Conservation (phyloP, 2,888 invertebrate genomes). For the Odontocolon sp. region DNA sequence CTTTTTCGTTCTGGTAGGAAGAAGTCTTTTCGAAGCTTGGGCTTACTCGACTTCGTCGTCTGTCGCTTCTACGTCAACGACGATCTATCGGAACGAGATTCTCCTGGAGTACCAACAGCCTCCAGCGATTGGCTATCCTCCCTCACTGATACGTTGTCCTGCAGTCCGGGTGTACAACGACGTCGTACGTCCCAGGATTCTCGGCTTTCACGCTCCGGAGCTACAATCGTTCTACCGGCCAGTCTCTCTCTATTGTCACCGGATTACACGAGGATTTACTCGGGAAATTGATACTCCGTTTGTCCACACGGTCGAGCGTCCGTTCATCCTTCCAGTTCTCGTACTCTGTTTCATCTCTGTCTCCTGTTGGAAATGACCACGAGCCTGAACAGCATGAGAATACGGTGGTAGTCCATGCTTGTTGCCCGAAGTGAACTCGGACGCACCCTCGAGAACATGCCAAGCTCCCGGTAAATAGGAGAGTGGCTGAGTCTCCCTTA, state of each 20-base stretch:
- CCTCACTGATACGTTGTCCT: slow-evolving; percentile 12
- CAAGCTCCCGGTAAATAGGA: slow-evolving; percentile 53
- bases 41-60: neutral
- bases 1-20: neutral
- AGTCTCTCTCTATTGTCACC: slow-evolving; percentile 68
- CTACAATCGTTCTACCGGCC: slow-evolving; percentile 49
- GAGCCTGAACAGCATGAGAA: slow-evolving; percentile 14
- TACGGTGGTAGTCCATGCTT: slow-evolving; percentile 22
- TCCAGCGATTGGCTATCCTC: slow-evolving; percentile 15
- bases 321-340: slow-evolving; percentile 46
- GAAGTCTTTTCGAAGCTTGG: neutral
- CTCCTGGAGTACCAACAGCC: slow-evolving; percentile 10
- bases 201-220: slow-evolving; percentile 49
- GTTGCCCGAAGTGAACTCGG: slow-evolving; percentile 52
- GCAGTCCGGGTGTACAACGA: slow-evolving; percentile 11
- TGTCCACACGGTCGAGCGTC: slow-evolving; percentile 65
- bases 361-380: slow-evolving; percentile 48
- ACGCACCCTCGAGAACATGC: slow-evolving; percentile 42
- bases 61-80: neutral
- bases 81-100: slow-evolving; percentile 7
- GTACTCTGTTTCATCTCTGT: slow-evolving; percentile 30
- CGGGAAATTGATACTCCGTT: slow-evolving; percentile 74
- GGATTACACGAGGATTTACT: slow-evolving; percentile 75
- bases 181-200: slow-evolving; percentile 40
- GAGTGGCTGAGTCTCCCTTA: slow-evolving; percentile 51